Percentiles rank a stretch among this genome's conserved stretches.
Evolutionary conservation across 2,113 vertebrate genomes (phyloP).

Genomic region (Paedocypris sp.): DNA sequence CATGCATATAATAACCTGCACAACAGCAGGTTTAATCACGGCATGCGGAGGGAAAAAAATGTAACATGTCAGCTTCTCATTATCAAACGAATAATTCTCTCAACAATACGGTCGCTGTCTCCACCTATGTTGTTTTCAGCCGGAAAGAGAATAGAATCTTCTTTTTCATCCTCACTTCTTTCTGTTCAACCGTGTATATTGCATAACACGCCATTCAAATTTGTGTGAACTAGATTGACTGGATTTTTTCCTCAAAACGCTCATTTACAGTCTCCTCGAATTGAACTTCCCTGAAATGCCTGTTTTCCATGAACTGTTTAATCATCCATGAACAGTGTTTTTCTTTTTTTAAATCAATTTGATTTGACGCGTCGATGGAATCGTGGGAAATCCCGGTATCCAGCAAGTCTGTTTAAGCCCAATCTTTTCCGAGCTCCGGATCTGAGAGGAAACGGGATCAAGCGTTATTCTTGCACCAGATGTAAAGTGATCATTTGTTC

Average conservation of each 20-base stretch:
- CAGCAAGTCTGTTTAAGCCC: conserved; percentile 11
- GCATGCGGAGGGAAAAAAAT: conserved; percentile 1
- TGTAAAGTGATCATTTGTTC: conserved; percentile 40
- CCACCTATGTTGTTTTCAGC: conserved; percentile 7
- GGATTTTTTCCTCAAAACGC: not conserved
- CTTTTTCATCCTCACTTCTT: not conserved
- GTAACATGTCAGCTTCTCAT: conserved; percentile 15
- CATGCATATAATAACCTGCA: conserved; percentile 5
- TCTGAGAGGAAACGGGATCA: conserved; percentile 38
- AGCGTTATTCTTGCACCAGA: conserved; percentile 44
- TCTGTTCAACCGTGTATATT: not conserved
- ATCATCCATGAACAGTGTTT: no score
- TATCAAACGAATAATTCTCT: conserved; percentile 1
- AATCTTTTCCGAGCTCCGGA: conserved; percentile 27
- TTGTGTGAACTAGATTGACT: not conserved
- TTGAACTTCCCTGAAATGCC: not conserved
- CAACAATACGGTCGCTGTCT: conserved; percentile 10
- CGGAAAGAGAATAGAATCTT: not conserved
- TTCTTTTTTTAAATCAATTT: no score
- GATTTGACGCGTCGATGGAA: no score
- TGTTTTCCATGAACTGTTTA: no score
- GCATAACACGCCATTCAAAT: not conserved
- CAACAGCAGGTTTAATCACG: not conserved
- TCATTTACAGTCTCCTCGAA: not conserved
- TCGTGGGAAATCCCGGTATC: not conserved